A percentile compares a stretch with the other conserved stretches of the same genome.
These are phyloP conservation scores for Neopelma chrysocephalum DNA, from an alignment of 2,797 vertebrate genomes.

Conservation along the genomic window DNA sequence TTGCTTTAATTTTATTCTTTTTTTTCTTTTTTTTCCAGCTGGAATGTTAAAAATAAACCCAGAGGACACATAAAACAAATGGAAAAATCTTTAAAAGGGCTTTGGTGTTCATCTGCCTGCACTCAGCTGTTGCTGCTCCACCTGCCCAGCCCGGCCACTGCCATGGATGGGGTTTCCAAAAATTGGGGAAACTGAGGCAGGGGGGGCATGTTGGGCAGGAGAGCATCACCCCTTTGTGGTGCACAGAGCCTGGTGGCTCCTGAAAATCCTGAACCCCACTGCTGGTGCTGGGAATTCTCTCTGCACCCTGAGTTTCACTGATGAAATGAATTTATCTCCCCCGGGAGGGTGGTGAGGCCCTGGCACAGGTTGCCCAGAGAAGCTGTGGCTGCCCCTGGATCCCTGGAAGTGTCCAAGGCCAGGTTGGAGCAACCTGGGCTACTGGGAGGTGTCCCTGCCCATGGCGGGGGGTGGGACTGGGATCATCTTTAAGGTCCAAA, in stretches of 20 bases:
- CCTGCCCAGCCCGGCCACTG: neutral
- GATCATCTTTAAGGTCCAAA: neutral
- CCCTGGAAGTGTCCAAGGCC: neutral
- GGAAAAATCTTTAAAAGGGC: slow-evolving; percentile 23
- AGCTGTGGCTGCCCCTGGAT: neutral
- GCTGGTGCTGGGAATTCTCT: neutral
- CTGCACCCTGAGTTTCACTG: accelerated
- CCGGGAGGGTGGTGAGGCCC: accelerated
- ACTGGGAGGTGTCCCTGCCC: neutral
- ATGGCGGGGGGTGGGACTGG: too few species aligned
- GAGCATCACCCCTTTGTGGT: accelerated
- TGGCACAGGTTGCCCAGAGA: neutral
- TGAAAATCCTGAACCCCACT: neutral
- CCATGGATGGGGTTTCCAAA: accelerated
- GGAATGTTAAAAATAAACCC: slow-evolving; percentile 53
- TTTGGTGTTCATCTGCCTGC: neutral
- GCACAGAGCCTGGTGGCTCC: too few species aligned
- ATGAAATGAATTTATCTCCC: neutral
- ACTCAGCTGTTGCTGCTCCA: neutral
- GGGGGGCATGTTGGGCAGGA: neutral
- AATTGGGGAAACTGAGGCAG: neutral
- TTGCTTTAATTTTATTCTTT: neutral
- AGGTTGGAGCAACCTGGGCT: accelerated
- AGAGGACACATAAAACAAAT: neutral
- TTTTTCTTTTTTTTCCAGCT: neutral